Conservation (phyloP, 1,140 invertebrate species). For the Neodiprion fabricii region DNA sequence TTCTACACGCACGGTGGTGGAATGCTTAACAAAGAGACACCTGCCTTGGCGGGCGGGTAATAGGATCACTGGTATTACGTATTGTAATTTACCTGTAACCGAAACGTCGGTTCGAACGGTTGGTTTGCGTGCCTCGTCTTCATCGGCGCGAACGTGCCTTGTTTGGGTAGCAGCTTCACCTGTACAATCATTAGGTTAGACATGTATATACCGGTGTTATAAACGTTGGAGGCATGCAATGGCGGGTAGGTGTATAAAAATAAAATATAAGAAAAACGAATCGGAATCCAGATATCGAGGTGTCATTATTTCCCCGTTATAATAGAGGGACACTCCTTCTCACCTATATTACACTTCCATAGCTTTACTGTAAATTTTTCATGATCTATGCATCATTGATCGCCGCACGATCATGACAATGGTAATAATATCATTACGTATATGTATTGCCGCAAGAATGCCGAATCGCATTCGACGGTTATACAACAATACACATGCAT, state of each 20-base stretch:
- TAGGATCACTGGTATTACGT: neutral
- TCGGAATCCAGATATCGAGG: neutral
- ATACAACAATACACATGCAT: too few species aligned
- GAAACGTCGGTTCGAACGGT: conserved; percentile 79
- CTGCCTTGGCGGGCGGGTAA: conserved; percentile 9
- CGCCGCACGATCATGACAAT: too few species aligned
- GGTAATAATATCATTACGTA: too few species aligned
- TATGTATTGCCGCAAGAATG: too few species aligned
- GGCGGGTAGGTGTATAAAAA: neutral
- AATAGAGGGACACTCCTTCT: too few species aligned
- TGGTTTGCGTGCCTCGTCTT: conserved; percentile 59
- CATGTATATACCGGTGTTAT: too few species aligned
- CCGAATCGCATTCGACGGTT: too few species aligned
- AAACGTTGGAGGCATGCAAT: too few species aligned
- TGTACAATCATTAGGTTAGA: conserved; percentile 55
- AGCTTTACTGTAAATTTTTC: too few species aligned
- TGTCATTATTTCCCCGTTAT: neutral
- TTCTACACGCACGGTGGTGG: neutral
- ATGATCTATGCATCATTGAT: too few species aligned
- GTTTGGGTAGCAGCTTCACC: conserved; percentile 68
- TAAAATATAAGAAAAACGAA: neutral
- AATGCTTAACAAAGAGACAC: neutral
- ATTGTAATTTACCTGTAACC: conserved; percentile 64
- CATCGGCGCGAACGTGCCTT: conserved; percentile 56
- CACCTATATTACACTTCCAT: too few species aligned